Conservation (phyloP, 2,888 invertebrate species). For the Callosobruchus maculatus region DNA sequence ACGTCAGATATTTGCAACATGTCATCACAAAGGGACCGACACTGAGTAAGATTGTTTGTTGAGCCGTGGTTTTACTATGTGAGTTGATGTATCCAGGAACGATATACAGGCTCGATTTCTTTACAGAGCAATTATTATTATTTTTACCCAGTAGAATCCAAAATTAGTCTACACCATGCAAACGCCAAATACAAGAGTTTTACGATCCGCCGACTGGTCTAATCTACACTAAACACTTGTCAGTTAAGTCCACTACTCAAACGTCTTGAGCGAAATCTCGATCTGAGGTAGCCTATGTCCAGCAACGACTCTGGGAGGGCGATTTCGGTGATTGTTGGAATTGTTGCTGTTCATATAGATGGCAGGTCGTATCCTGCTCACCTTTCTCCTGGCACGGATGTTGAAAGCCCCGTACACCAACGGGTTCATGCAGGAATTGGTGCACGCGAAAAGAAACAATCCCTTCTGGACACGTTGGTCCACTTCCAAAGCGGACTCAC, state of each 20-base stretch:
- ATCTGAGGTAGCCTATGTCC: conserved; percentile 36
- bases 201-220: not conserved
- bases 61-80: no score
- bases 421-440: conserved; percentile 95
- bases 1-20: no score
- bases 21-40: no score
- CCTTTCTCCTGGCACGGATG: conserved; percentile 56
- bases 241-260: conserved; percentile 29
- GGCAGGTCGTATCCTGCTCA: conserved; percentile 46
- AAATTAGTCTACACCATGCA: no score
- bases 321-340: conserved; percentile 29
- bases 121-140: no score
- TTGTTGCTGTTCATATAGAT: conserved; percentile 35
- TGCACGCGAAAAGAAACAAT: conserved; percentile 91
- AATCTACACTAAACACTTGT: not conserved
- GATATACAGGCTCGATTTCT: no score
- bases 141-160: no score
- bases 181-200: not conserved
- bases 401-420: conserved; percentile 91
- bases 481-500: conserved; percentile 62
- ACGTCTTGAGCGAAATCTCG: conserved; percentile 38
- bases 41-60: no score
- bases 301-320: not conserved
- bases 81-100: no score
- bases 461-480: conserved; percentile 79